Evolutionary conservation across 2,888 invertebrate genomes (phyloP), one percentile per base, ranked within the genome.

Genomic region (Tetanocera ferruginea): DNA sequence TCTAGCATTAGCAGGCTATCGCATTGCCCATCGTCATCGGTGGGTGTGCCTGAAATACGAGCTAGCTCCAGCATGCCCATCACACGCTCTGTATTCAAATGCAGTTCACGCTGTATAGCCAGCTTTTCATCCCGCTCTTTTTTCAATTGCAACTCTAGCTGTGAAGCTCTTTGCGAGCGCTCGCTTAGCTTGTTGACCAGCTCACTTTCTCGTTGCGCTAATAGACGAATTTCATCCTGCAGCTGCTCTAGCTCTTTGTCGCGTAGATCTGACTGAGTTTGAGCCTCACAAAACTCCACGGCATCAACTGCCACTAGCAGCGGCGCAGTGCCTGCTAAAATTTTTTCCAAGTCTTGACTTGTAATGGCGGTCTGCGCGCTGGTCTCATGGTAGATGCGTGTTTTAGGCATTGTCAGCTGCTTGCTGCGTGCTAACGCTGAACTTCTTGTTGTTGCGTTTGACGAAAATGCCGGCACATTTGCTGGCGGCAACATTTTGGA

Each of bases 301-400:
- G 88, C 87, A 76, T 90, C 89, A 67, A 90, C 76, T 25, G 87
- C 85, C 6, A 89, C 88, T 1, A 89, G 86, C 51, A 84, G 82
- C 43, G 85, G 80, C 14, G 83, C 60, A 3, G 92, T 88, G 1
- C 95, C 95, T 0, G 93, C 92, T 73, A 96, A 90, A 5, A 94
- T 94, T 23, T 93, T 93, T 81, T 95, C 94, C 31, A 96, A 91
- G 85, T 96, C 96, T 3, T 90, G 89, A 75, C 93, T 93, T 0
- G 94, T 92, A 72, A 96, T 89, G 31, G 94, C 94, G 0, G 96
- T 96, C 88, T 96, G 96, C 17, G 93, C 92, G 69, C 93, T 91
- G 51, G 92, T 94, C 89, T 96, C 96, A 82, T 96, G 95, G 87
- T 95, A 96, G 82, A 96, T 96, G 85, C 93, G 92, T 0, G 94